A percentile compares a stretch with the other conserved stretches of the same genome.
These are phyloP conservation scores for Lutraria lutraria DNA, from an alignment of 2,888 invertebrate species.

Conservation along the genomic window DNA sequence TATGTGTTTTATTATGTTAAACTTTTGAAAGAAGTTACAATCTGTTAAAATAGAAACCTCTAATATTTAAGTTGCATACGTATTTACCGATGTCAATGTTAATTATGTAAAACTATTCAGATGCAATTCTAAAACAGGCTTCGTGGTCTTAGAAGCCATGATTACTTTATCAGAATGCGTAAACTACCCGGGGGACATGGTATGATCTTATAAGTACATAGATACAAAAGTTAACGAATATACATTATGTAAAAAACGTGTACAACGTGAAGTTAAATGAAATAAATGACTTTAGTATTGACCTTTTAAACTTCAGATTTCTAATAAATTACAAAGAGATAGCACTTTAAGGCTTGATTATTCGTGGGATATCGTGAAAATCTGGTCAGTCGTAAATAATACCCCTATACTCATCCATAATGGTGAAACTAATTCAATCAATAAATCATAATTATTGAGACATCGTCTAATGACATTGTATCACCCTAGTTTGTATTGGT, in stretches of 20 bases:
- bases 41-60: no score
- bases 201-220: no score
- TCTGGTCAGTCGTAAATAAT: not conserved
- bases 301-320: not conserved
- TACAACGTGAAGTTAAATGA: not conserved
- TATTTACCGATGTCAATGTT: no score
- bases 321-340: constrained; percentile 6
- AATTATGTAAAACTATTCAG: no score
- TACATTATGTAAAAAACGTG: not conserved
- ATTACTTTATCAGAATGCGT: no score
- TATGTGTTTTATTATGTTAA: no score
- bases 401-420: not conserved
- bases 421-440: constrained; percentile 30
- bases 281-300: not conserved
- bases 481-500: constrained; percentile 30
- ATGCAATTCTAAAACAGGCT: no score
- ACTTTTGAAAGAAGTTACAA: no score
- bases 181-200: no score
- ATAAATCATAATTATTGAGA: constrained; percentile 45
- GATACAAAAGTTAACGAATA: not conserved
- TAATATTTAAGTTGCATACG: no score
- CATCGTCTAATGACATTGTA: constrained; percentile 9
- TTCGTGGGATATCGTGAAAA: not conserved
- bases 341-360: not conserved
- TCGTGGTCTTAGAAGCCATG: no score